These are phyloP conservation scores for Rhincodon typus DNA, from an alignment of 2,797 vertebrate genomes.

Conservation along the genomic window DNA sequence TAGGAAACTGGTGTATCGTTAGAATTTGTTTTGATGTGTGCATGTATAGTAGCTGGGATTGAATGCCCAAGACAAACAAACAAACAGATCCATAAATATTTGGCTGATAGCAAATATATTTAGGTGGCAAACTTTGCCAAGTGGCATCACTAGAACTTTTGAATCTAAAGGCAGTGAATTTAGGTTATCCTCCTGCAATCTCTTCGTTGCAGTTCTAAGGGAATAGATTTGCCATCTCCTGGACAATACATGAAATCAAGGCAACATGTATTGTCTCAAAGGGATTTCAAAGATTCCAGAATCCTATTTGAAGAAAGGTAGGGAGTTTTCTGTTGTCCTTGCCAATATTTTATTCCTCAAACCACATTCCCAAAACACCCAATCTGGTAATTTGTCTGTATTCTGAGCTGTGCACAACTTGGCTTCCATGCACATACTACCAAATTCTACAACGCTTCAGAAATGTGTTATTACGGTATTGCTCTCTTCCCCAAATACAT, in stretches of 20 bases:
- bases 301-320: background rate
- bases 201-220: background rate
- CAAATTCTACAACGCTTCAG: background rate
- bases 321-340: background rate
- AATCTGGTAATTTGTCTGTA: background rate
- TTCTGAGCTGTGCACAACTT: background rate
- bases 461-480: background rate
- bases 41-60: background rate
- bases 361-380: background rate
- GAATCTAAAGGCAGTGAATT: background rate
- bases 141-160: background rate
- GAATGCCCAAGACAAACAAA: background rate
- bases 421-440: background rate
- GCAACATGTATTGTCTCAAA: background rate
- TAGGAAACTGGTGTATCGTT: background rate
- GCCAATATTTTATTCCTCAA: background rate
- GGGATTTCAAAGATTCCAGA: background rate
- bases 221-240: background rate
- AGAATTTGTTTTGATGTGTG: background rate
- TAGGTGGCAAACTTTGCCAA: background rate
- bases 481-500: background rate
- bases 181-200: background rate
- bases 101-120: background rate
- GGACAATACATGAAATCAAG: background rate
- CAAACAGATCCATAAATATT: background rate